A percentile compares a stretch with the other conserved stretches of the same genome.
These are phyloP conservation scores for Aurelia aurita DNA, from an alignment of 30 jellyfish, hydroid and myxozoan genomes.

Conservation along the genomic window DNA sequence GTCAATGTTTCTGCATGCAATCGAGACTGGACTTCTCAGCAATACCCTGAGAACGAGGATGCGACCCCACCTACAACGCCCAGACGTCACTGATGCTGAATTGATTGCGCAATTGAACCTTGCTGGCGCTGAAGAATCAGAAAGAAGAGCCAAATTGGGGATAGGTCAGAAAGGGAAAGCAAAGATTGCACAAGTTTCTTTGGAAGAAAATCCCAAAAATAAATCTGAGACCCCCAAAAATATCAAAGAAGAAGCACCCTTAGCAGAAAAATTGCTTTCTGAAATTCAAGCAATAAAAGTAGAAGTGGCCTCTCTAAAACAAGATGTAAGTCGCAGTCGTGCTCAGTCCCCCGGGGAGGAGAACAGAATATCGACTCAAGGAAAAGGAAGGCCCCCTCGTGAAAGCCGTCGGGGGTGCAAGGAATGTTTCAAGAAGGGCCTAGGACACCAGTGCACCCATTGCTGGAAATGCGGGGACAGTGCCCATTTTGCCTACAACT, in stretches of 20 bases:
- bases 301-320: constrained; percentile 28
- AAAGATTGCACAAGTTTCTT: constrained; percentile 16
- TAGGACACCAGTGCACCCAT: constrained; percentile 30
- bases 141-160: constrained; percentile 26
- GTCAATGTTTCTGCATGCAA: constrained; percentile 31
- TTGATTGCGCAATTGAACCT: constrained; percentile 27
- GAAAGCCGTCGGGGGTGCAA: constrained; percentile 22
- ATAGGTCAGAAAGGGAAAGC: constrained; percentile 43
- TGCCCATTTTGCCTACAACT: constrained; percentile 27
- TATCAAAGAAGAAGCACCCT: constrained; percentile 7
- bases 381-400: constrained; percentile 34
- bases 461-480: constrained; percentile 40
- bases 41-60: constrained; percentile 34
- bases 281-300: constrained; percentile 22
- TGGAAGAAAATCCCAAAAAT: constrained; percentile 1
- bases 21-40: constrained; percentile 40
- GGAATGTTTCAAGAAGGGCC: constrained; percentile 34
- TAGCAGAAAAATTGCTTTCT: constrained; percentile 10
- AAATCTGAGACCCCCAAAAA: constrained; percentile 10
- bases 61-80: constrained; percentile 35
- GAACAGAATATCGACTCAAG: constrained; percentile 16
- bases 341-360: constrained; percentile 20
- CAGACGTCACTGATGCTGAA: constrained; percentile 23
- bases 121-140: constrained; percentile 54
- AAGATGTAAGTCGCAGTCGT: constrained; percentile 22